phyloP scores from a whole-genome alignment of 2,888 invertebrate genomes.

The Ferrisia virgata region DNA sequence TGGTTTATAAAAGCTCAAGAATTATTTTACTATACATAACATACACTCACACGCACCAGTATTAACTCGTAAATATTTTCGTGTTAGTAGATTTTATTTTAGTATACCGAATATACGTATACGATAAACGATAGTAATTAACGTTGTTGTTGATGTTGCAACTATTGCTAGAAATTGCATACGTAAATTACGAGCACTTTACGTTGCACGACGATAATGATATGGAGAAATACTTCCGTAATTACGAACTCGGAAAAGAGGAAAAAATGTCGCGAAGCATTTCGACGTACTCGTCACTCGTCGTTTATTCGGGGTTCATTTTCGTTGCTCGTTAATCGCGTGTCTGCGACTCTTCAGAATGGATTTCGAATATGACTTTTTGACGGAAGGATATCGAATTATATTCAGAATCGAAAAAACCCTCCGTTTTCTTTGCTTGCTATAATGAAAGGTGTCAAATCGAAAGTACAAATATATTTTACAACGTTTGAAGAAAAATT shows the following conservation, averaged over 20 bases:
- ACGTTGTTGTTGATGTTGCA: too few species aligned
- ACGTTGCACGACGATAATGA: neutral
- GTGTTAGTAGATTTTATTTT: neutral
- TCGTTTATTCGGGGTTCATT: too few species aligned
- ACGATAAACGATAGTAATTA: neutral
- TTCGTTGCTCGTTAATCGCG: neutral
- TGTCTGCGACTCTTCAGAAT: neutral
- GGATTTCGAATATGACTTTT: neutral
- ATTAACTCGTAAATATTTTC: too few species aligned
- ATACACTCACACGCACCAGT: too few species aligned
- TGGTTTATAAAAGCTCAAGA: neutral
- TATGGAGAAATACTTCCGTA: neutral
- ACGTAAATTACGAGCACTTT: neutral
- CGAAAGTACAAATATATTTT: too few species aligned
- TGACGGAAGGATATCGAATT: too few species aligned
- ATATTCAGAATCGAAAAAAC: too few species aligned
- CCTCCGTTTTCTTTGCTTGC: too few species aligned
- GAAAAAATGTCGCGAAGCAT: too few species aligned
- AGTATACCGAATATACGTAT: neutral
- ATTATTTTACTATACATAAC: neutral
- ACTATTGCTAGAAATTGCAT: neutral
- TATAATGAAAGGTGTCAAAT: too few species aligned
- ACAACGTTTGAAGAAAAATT: too few species aligned
- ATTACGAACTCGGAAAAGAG: neutral
- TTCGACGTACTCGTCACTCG: too few species aligned